Percentiles rank a stretch among this genome's conserved stretches.
Evolutionary conservation across 1,140 invertebrate species (phyloP).

Genomic region (fruit fly (Drosophila melanogaster)): Release_6_plus_ISO1_MT NC_004354.4:14627001-14627500

Average conservation of each 20-base stretch:
- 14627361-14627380: neutral
- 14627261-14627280: slow-evolving; percentile 50
- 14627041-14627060: slow-evolving; percentile 1
- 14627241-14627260: slow-evolving; percentile 56
- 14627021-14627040: neutral
- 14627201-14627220: slow-evolving; percentile 1
- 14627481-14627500: neutral
- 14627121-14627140: slow-evolving; percentile 20
- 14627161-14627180: slow-evolving; percentile 29
- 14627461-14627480: slow-evolving; percentile 9
- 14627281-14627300: slow-evolving; percentile 45
- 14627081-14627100: neutral
- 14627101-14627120: slow-evolving; percentile 17
- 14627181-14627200: neutral
- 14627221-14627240: slow-evolving; percentile 28
- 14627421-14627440: slow-evolving; percentile 58
- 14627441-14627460: slow-evolving; percentile 61
- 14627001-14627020: slow-evolving; percentile 6
- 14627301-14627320: slow-evolving; percentile 22
- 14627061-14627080: neutral
- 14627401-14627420: slow-evolving; percentile 39
- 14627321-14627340: slow-evolving; percentile 7
- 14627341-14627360: neutral
- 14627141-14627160: slow-evolving; percentile 26
- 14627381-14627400: slow-evolving; percentile 19